A percentile compares a stretch with the other conserved stretches of the same genome.
phyloP scores from a whole-genome alignment of 2,113 vertebrate genomes.

The Anhinga rufa region DNA sequence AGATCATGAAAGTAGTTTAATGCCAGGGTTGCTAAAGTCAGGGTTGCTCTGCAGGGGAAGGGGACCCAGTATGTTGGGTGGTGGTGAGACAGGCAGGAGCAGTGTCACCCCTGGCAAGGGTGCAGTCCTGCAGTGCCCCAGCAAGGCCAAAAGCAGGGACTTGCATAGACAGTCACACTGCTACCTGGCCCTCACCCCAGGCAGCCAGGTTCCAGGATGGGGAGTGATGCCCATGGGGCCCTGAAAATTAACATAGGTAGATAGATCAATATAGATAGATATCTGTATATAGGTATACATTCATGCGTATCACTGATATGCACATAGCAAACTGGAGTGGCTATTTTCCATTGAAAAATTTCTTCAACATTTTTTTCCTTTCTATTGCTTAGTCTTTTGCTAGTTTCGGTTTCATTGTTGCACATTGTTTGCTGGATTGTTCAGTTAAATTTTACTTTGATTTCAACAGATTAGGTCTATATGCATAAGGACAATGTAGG shows the following conservation, averaged over 20 bases:
- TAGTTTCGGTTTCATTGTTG: background rate
- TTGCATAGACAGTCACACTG: background rate
- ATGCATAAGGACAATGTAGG: background rate
- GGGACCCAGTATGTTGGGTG: too few relatives aligned
- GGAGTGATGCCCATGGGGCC: background rate
- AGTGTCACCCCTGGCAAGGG: too few relatives aligned
- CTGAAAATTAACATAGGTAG: background rate
- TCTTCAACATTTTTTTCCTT: background rate
- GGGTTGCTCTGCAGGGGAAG: background rate
- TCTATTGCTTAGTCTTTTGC: background rate
- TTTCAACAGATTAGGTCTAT: background rate
- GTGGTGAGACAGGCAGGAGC: background rate
- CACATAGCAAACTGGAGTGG: background rate
- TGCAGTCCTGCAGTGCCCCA: fast-evolving
- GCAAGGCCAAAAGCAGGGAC: background rate
- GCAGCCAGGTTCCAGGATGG: background rate
- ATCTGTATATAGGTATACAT: background rate
- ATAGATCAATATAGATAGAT: background rate
- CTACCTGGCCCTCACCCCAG: background rate
- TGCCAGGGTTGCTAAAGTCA: background rate
- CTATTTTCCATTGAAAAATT: background rate
- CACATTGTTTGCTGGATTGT: background rate
- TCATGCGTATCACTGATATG: too few relatives aligned
- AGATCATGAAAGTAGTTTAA: background rate
- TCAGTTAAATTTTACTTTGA: background rate